Base-by-base conservation (phyloP, 2,113 vertebrate species). In the Brachypteracias leptosomus region DNA sequence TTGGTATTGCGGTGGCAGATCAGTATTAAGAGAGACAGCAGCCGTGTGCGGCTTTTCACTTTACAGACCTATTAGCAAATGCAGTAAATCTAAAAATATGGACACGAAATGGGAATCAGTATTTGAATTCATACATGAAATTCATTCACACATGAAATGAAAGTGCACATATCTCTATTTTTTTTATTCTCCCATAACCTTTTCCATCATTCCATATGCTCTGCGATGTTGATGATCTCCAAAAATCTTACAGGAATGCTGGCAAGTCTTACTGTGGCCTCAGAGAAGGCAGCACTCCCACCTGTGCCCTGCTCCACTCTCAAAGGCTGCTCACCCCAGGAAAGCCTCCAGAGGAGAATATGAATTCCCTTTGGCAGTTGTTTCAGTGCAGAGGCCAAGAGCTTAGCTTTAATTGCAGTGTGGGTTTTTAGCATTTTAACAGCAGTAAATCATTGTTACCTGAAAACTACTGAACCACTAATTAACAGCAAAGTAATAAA, bases 401-500 rank as follows among this genome's bases (percentile, higher is more conserved):
- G 17, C 22, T 54, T 59, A 51, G 46, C 44, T 82, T 77, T 61
- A 81, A 67, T 11, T 63, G 21, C 57, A 19, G 2, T 28, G 29
- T 55, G 72, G 16, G 11, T 18, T 92, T 92, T 70, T 62, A 31
- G 17, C 25, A 3, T 86, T n/a, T 81, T 72, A 58, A 42, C 1
- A 78, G 13, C 29, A 79, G 10, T 58, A 85, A 85, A 88, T 81
- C 12, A 42, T 0, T n/a, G 14, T 51, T 26, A 87, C 20, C 47
- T 67, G 28, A 68, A 67, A 95, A 31, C 31, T 68, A 25, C 1
- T 40, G 46, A 82, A 72, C 31, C 10, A 14, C 36, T 76, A 36
- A 49, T 88, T 76, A 89, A 70, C 47, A 95, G 42, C 16, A 35
- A 92, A 77, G 15, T 26, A 89, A 81, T 42, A 84, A 78, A 44